phyloP scores from a whole-genome alignment of 2,113 vertebrate genomes.

The Holacanthus passer region DNA sequence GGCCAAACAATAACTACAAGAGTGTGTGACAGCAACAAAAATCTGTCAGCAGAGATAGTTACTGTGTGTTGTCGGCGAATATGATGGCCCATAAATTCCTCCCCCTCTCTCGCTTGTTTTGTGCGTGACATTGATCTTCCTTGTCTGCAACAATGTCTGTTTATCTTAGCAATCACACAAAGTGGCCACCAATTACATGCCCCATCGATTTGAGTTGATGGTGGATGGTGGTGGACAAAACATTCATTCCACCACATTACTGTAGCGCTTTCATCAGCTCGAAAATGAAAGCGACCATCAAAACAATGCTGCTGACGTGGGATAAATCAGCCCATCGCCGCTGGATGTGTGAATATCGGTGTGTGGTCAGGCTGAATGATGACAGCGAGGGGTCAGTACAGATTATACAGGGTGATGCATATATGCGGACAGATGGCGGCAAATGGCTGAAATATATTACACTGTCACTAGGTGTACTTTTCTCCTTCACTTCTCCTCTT shows the following conservation, averaged over 20 bases:
- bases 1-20: slow-evolving; percentile 16
- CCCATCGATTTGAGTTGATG: slow-evolving; percentile 76
- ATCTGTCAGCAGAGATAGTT: slow-evolving; percentile 30
- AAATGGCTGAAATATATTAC: slow-evolving; percentile 44
- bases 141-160: slow-evolving; percentile 74
- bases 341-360: slow-evolving; percentile 34
- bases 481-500: slow-evolving; percentile 30
- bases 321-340: slow-evolving; percentile 57
- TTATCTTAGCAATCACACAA: slow-evolving; percentile 81
- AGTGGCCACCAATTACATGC: slow-evolving; percentile 81
- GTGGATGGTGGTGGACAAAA: slow-evolving; percentile 71
- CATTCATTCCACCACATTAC: slow-evolving; percentile 74
- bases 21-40: background rate
- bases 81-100: slow-evolving; percentile 59
- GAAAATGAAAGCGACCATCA: slow-evolving; percentile 66
- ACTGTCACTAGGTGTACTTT: slow-evolving; percentile 23
- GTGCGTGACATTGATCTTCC: slow-evolving; percentile 72
- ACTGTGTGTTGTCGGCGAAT: slow-evolving; percentile 29
- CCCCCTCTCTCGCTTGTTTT: slow-evolving; percentile 49
- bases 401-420: slow-evolving; percentile 48
- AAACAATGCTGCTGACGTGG: slow-evolving; percentile 53
- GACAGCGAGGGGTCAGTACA: slow-evolving; percentile 55
- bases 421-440: slow-evolving; percentile 41
- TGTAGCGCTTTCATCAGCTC: slow-evolving; percentile 69
- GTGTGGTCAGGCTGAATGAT: slow-evolving; percentile 68